Base-by-base conservation (phyloP, 2,888 invertebrate genomes). In the Ellobium chinense region DNA sequence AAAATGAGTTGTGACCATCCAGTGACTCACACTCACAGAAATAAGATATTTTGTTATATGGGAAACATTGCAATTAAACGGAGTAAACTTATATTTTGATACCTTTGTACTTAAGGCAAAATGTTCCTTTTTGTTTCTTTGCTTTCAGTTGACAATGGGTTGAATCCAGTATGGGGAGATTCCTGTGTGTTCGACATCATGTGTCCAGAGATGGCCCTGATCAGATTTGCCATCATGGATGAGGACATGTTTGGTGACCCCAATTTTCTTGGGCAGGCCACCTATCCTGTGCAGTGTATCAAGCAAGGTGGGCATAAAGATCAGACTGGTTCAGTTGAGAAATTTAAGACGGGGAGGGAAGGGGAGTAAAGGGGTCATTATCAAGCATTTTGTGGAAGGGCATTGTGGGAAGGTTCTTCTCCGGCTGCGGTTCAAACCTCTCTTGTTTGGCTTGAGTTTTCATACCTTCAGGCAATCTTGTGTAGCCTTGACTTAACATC, bases 231-330 rank as follows among this genome's bases (percentile, higher is more conserved):
- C 36, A 94, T 95, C 24, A 92, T 94, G 77, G 95, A 95, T 90
- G 98, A 98, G 93, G 99, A 99, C 92, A 97, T 98, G 94, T 99
- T 99, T 93, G 98, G 98, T 0, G 99, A 99, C 90, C 96, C 93
- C 96, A 98, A 98, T 94, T 98, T 99, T 93, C 96, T 99, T 83
- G 99, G 99, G 0, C 99, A 99, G 94, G 97, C 97, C 60, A 97
- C 97, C 18, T 98, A 96, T 94, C 98, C 99, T 0, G 94, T 98
- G 87, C 93, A 94, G 92, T 91, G 91, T 83, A 86, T 91, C 62
- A 84, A 91, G 81, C 82, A 87, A 83, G 91, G 92, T 91, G 60
- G 69, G 81, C 18, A 31, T 2, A 31, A 63, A 7, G 39, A 27
- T 37, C 24, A 31, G 62, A n/a, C 37, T 27, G 74, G 5, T 7